Evolutionary conservation across 1,140 invertebrate species (phyloP).

Genomic region (Penaeus vannamei): DNA sequence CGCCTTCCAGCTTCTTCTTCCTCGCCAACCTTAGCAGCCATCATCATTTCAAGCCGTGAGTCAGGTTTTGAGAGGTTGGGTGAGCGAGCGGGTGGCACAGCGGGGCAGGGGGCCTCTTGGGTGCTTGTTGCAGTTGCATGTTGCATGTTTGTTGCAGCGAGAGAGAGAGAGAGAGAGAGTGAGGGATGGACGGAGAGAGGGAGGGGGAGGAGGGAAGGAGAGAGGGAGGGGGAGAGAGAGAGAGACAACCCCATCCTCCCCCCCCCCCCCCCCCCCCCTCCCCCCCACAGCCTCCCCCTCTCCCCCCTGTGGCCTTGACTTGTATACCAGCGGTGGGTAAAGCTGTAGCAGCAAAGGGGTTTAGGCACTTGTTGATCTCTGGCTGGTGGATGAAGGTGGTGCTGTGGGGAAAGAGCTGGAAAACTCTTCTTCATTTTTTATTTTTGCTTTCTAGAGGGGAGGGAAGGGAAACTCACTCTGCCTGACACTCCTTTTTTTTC

Average conservation of each 20-base stretch:
- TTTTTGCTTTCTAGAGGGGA: no score
- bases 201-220: background rate
- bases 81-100: background rate
- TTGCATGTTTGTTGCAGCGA: background rate
- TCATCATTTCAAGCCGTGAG: background rate
- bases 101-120: background rate
- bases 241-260: background rate
- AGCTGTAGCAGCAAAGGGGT: constrained; percentile 26
- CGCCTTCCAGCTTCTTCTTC: constrained; percentile 18
- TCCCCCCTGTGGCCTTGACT: constrained; percentile 1
- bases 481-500: no score
- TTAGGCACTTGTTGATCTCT: no score
- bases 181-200: background rate
- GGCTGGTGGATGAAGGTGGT: no score
- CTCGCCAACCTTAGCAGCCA: background rate
- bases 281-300: constrained; percentile 13
- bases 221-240: background rate
- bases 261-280: constrained; percentile 1
- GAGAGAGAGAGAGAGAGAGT: no score
- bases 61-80: background rate
- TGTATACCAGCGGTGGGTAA: background rate
- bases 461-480: no score
- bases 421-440: no score
- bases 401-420: no score
- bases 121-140: constrained; percentile 11